phyloP scores from a whole-genome alignment of 2,888 invertebrate species.

The Cecidostiba fungosa region DNA sequence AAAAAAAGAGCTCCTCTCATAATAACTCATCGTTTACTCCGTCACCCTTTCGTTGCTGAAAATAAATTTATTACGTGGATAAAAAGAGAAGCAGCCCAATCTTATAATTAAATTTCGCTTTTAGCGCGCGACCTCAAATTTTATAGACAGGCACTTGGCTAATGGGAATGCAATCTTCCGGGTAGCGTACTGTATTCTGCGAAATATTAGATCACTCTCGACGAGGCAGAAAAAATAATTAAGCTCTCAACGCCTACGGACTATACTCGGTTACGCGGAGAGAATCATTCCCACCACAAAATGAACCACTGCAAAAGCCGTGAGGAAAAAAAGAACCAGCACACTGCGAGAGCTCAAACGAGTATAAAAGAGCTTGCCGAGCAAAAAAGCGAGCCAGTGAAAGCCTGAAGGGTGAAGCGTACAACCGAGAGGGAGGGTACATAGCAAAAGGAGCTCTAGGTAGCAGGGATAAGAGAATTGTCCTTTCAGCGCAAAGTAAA shows the following conservation, averaged over 20 bases:
- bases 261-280: neutral
- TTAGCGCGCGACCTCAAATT: neutral
- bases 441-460: neutral
- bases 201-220: neutral
- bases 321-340: neutral
- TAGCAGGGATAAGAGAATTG: neutral
- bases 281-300: constrained; percentile 1
- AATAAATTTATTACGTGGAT: neutral
- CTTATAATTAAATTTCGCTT: neutral
- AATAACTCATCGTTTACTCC: neutral
- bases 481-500: neutral
- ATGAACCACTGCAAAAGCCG: neutral
- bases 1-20: neutral
- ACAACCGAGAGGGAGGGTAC: neutral
- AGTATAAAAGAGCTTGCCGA: constrained; percentile 12
- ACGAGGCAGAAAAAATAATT: constrained; percentile 7
- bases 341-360: neutral
- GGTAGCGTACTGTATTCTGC: neutral
- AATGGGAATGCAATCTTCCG: constrained; percentile 3
- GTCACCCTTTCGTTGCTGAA: neutral
- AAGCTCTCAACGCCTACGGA: neutral
- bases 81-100: neutral
- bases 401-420: neutral
- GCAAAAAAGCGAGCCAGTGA: constrained; percentile 4
- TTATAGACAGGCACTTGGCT: neutral